A percentile compares a stretch with the other conserved stretches of the same genome.
phyloP scores from a whole-genome alignment of 2,113 vertebrate genomes.

The Aepyceros melampus region DNA sequence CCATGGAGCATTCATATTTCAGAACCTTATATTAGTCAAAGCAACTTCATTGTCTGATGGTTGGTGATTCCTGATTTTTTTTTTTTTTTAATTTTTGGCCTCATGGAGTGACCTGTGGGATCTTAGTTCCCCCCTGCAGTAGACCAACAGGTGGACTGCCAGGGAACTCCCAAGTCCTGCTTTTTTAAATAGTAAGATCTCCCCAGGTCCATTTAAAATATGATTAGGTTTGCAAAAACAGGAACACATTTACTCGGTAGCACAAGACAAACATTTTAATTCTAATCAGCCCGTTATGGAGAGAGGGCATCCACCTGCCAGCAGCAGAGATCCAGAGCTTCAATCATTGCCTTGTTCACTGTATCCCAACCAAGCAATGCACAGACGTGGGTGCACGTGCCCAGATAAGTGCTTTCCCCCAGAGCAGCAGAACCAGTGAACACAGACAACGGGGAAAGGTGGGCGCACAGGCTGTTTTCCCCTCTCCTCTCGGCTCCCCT shows the following conservation, averaged over 20 bases:
- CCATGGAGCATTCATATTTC: neutral
- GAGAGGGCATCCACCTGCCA: neutral
- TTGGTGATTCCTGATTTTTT: neutral
- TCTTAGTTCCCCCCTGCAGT: neutral
- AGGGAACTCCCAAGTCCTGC: neutral
- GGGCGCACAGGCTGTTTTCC: neutral
- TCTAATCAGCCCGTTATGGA: neutral
- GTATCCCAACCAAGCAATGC: neutral
- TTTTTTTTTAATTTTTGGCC: neutral
- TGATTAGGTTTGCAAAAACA: neutral
- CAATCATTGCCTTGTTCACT: neutral
- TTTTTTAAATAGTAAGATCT: neutral
- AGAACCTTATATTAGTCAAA: neutral
- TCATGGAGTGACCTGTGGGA: neutral
- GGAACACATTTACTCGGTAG: neutral
- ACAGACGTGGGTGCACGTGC: neutral
- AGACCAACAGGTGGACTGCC: neutral
- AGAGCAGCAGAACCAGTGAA: neutral
- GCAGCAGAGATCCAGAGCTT: neutral
- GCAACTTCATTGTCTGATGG: neutral
- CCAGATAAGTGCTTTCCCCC: neutral
- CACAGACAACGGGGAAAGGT: neutral
- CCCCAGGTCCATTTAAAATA: neutral
- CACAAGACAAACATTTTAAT: neutral
- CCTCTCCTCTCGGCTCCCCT: neutral